Evolutionary conservation across 2,888 invertebrate genomes (phyloP), one percentile per base, ranked within the genome.

Genomic region (Standfussiana lucernea): DNA sequence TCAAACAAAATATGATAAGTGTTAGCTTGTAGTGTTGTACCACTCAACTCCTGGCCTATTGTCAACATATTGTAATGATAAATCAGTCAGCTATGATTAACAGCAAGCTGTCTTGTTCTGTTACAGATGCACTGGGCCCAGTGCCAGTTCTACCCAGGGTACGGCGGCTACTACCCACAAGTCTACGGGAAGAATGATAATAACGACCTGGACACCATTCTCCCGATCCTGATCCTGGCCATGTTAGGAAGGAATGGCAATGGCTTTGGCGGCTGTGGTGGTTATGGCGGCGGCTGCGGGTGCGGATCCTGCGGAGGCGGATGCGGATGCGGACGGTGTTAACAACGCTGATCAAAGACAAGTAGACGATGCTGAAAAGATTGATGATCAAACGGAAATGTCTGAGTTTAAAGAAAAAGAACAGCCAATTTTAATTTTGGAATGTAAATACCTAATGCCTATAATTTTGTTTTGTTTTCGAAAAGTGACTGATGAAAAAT

Each of bases 211-310:
- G 92, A 93, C 62, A 81, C 88, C 21, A 82, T 94, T 5, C 89
- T 93, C 5, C 93, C 93, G 1, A 88, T 94, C 47, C 83, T 94
- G 28, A 78, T 94, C 24, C 77, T 94, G 5, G 82, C 89, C 47
- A 37, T 90, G 80, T 75, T 85, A 1, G 86, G 89, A 10, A 79
- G 87, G 4, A 85, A 89, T 8, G 83, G 85, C 21, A 82, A 87
- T 6, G 86, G 86, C 18, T 76, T 76, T 35, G 86, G 90, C 5
- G 87, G 91, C 1, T 83, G 78, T 11, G 68, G 89, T 56, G 83
- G 89, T 6, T 69, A 79, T 24, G 85, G 89, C 10, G 77, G 88
- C 21, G 79, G 86, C 2, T 80, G 86, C 40, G 73, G 74, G 0
- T 73, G 78, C 24, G 82, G 84, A 0, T 79, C 86, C 10, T 82